Percentiles rank a stretch among this genome's conserved stretches.
phyloP scores from a whole-genome alignment of 2,797 vertebrate species.

The Melanotaenia maccullochi region DNA sequence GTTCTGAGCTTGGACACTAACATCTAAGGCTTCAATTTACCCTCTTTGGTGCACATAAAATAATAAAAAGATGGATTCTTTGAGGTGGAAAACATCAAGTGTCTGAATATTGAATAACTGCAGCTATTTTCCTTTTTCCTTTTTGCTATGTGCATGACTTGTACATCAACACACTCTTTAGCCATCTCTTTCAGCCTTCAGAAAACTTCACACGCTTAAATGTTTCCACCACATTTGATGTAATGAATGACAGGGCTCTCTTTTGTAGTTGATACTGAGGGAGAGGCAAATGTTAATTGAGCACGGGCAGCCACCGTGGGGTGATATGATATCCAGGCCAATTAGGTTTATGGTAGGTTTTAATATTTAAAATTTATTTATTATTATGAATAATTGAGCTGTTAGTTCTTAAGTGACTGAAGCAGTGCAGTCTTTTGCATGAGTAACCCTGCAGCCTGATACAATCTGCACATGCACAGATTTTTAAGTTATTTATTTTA shows the following conservation, averaged over 20 bases:
- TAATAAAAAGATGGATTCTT: constrained; percentile 62
- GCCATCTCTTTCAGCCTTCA: constrained; percentile 10
- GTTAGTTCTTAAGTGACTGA: constrained; percentile 34
- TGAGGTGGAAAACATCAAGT: constrained; percentile 62
- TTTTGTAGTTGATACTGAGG: constrained; percentile 3
- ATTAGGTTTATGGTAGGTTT: constrained; percentile 36
- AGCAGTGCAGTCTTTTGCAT: constrained; percentile 41
- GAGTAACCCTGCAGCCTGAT: constrained; percentile 48
- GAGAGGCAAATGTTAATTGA: constrained; percentile 14
- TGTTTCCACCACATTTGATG: constrained; percentile 30
- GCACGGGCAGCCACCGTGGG: not conserved
- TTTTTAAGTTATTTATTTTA: not conserved
- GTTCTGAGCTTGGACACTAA: constrained; percentile 22
- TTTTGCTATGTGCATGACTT: constrained; percentile 4
- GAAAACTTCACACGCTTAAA: constrained; percentile 21
- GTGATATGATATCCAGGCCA: constrained; percentile 13
- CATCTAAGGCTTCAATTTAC: constrained; percentile 36
- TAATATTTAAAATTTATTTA: constrained; percentile 57
- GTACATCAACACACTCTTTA: constrained; percentile 20
- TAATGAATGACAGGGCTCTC: constrained; percentile 11
- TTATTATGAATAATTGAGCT: constrained; percentile 52
- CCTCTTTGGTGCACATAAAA: constrained; percentile 50
- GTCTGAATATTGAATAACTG: constrained; percentile 61
- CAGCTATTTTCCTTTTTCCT: constrained; percentile 48
- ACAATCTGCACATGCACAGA: constrained; percentile 26